phyloP scores from a whole-genome alignment of 2,888 invertebrate species.

The Torymus texanus region DNA sequence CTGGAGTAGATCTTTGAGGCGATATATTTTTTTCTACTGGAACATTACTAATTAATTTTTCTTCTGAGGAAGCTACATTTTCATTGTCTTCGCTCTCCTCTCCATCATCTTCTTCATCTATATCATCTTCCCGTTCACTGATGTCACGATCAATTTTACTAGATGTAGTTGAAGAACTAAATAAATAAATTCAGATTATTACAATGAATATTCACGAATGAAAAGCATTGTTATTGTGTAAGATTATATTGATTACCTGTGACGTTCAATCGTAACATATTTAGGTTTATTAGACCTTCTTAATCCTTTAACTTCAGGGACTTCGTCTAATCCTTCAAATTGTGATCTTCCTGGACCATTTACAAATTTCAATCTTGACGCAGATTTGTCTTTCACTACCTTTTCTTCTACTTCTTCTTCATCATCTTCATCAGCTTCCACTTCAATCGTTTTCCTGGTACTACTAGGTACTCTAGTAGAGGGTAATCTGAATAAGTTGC shows the following conservation, averaged over 20 bases:
- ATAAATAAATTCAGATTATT: background rate
- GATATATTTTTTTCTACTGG: slow-evolving; percentile 62
- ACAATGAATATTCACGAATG: background rate
- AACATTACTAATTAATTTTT: slow-evolving; percentile 65
- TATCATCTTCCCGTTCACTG: slow-evolving; percentile 61
- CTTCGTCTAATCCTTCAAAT: slow-evolving; percentile 73
- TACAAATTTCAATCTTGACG: slow-evolving; percentile 63
- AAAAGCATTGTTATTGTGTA: background rate
- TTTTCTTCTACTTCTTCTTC: slow-evolving; percentile 42
- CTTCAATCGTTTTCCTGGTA: slow-evolving; percentile 71
- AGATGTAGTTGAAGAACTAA: slow-evolving; percentile 43
- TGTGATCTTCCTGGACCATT: slow-evolving; percentile 79
- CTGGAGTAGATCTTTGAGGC: slow-evolving; percentile 66
- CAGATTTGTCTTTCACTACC: slow-evolving; percentile 47
- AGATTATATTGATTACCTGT: slow-evolving; percentile 74
- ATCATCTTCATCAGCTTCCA: slow-evolving; percentile 46
- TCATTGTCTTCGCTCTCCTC: slow-evolving; percentile 72
- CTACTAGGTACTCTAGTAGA: slow-evolving; percentile 58
- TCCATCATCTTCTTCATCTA: slow-evolving; percentile 71
- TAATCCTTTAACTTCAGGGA: slow-evolving; percentile 72
- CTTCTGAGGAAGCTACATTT: slow-evolving; percentile 72
- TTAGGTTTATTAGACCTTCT: slow-evolving; percentile 78
- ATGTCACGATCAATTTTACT: slow-evolving; percentile 49
- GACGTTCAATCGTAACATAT: slow-evolving; percentile 84
- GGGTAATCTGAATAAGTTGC: slow-evolving; percentile 55